Percentiles rank a stretch among this genome's conserved stretches.
Evolutionary conservation across 2,888 invertebrate species (phyloP).

Genomic region (Drepanosiphum platanoidis): DNA sequence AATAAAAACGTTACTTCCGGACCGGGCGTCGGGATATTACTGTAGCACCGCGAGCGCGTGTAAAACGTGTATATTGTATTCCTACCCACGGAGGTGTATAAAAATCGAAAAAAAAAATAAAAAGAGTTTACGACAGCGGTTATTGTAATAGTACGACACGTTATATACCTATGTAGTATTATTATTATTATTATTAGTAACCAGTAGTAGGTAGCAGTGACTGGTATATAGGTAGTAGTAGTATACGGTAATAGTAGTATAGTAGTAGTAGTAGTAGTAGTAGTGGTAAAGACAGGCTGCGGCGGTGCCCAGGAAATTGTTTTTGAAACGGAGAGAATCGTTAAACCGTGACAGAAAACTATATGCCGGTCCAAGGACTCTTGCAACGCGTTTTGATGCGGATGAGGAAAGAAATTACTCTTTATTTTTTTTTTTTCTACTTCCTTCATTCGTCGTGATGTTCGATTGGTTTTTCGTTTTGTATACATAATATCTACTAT

Average conservation of each 20-base stretch:
- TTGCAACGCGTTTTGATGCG: constrained; percentile 58
- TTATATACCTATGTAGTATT: not conserved
- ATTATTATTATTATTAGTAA: constrained; percentile 10
- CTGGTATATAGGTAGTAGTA: not conserved
- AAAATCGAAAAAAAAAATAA: not conserved
- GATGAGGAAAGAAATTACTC: constrained; percentile 57
- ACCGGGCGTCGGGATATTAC: not conserved
- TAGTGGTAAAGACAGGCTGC: constrained; percentile 35
- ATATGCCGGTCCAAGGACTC: constrained; percentile 59
- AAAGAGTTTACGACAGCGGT: not conserved
- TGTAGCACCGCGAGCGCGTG: not conserved
- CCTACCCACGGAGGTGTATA: not conserved
- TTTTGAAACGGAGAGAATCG: constrained; percentile 58
- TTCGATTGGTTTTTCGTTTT: constrained; percentile 16
- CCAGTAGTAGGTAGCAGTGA: too few species aligned
- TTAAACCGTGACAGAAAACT: constrained; percentile 61
- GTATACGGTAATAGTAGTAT: not conserved
- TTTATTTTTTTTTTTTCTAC: not conserved
- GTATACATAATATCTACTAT: too few species aligned
- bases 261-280: not conserved
- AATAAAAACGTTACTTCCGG: constrained; percentile 28
- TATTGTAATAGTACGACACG: not conserved
- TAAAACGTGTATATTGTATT: not conserved
- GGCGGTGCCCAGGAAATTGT: constrained; percentile 50
- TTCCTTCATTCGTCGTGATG: constrained; percentile 42